These are phyloP conservation scores for Isoperla grammatica DNA, from an alignment of 2,888 invertebrate species.

Conservation along the genomic window DNA sequence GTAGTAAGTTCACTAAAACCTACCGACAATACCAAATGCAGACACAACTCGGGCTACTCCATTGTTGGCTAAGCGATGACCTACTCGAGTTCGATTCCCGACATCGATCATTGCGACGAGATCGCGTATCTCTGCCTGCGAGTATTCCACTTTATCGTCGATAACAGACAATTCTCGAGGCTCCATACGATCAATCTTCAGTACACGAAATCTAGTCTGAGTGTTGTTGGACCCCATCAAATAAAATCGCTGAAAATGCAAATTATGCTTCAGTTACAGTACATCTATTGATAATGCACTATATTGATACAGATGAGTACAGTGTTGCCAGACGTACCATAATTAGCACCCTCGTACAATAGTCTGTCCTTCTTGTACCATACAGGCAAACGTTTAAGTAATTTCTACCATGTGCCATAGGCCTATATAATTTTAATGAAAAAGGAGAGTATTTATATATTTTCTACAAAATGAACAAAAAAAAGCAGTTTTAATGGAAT, in stretches of 20 bases:
- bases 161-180: constrained; percentile 71
- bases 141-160: constrained; percentile 90
- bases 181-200: constrained; percentile 91
- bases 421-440: too few species aligned
- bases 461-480: too few species aligned
- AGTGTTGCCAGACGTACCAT: too few species aligned
- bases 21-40: constrained; percentile 92
- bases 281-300: too few species aligned
- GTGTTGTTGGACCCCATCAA: constrained; percentile 94
- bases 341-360: too few species aligned
- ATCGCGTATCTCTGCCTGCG: constrained; percentile 78
- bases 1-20: constrained; percentile 17
- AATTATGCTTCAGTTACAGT: too few species aligned
- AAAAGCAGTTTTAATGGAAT: too few species aligned
- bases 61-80: constrained; percentile 45
- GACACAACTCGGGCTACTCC: constrained; percentile 74
- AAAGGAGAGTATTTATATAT: too few species aligned
- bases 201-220: constrained; percentile 81
- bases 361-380: too few species aligned
- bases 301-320: too few species aligned
- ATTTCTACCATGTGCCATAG: too few species aligned
- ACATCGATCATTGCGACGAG: constrained; percentile 71
- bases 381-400: too few species aligned
- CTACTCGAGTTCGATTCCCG: constrained; percentile 56
- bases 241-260: constrained; percentile 74